These are phyloP conservation scores for Phalacrocorax pelagicus DNA, from an alignment of 2,113 vertebrate species.

Conservation along the genomic window DNA sequence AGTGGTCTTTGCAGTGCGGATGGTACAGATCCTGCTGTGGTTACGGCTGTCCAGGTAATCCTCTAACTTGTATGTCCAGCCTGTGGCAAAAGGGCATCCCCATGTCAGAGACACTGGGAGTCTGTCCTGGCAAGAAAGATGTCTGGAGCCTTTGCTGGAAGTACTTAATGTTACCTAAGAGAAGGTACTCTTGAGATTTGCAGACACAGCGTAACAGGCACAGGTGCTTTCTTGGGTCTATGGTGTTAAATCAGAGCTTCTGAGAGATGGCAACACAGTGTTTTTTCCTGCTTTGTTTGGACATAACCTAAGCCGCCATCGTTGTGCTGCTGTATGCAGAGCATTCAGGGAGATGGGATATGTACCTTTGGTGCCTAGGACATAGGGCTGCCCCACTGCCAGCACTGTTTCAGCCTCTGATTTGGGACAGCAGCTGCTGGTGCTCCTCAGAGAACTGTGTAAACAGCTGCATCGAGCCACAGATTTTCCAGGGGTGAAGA, in stretches of 20 bases:
- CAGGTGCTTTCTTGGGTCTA: not conserved
- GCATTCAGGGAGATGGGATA: too few relatives aligned
- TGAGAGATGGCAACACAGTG: not conserved
- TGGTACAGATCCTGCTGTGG: not conserved
- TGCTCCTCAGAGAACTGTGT: not conserved
- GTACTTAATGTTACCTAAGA: not conserved
- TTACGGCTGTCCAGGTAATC: not conserved
- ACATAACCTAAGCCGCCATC: not conserved
- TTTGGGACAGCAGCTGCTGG: not conserved
- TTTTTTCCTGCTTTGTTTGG: not conserved
- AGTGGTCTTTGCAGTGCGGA: not conserved
- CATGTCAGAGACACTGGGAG: not conserved
- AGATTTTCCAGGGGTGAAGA: not conserved
- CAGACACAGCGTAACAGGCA: not conserved
- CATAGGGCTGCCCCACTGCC: not conserved
- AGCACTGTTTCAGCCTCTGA: not conserved
- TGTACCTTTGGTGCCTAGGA: not conserved
- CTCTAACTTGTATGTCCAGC: not conserved
- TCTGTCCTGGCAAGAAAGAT: not conserved
- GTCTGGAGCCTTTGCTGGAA: not conserved
- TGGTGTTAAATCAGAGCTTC: not conserved
- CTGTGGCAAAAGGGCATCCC: not conserved
- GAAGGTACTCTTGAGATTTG: not conserved
- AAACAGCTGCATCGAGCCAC: not conserved
- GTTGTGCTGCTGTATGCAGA: not conserved